phyloP scores from a whole-genome alignment of 2,113 vertebrate species.

The Saccopteryx bilineata region DNA sequence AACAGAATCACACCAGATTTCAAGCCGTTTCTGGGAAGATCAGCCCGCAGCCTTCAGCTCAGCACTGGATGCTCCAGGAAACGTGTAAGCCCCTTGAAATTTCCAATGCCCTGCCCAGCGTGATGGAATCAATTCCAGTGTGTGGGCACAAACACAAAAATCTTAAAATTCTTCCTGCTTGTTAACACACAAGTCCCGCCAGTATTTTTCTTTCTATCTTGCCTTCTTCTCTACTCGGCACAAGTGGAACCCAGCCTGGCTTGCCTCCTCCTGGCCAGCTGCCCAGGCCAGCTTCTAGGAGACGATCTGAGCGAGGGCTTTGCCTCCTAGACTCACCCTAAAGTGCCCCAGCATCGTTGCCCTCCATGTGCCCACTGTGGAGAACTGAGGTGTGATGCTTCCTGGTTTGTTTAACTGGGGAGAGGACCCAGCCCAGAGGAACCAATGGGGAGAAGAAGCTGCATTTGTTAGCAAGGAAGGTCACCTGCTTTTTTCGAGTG shows the following conservation, averaged over 20 bases:
- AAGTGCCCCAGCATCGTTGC: neutral
- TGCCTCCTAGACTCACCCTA: neutral
- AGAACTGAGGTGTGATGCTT: neutral
- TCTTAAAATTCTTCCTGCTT: neutral
- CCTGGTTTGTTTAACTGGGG: neutral
- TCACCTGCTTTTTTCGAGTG: neutral
- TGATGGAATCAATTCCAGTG: neutral
- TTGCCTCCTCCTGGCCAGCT: neutral
- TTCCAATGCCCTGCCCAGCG: neutral
- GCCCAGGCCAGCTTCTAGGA: neutral
- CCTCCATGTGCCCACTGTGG: no score
- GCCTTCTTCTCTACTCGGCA: neutral
- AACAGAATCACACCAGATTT: neutral
- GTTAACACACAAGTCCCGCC: neutral
- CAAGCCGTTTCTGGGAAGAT: neutral
- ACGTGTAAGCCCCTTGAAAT: neutral
- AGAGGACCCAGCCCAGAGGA: neutral
- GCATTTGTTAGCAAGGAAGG: neutral
- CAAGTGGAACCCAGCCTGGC: neutral
- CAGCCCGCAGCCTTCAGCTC: neutral
- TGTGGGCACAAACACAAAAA: neutral
- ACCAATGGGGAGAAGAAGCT: neutral
- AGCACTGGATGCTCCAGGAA: neutral
- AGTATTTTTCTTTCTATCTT: neutral
- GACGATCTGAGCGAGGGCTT: neutral